These are phyloP conservation scores for Luffia ferchaultella DNA, from an alignment of 2,888 invertebrate genomes.

Conservation along the genomic window DNA sequence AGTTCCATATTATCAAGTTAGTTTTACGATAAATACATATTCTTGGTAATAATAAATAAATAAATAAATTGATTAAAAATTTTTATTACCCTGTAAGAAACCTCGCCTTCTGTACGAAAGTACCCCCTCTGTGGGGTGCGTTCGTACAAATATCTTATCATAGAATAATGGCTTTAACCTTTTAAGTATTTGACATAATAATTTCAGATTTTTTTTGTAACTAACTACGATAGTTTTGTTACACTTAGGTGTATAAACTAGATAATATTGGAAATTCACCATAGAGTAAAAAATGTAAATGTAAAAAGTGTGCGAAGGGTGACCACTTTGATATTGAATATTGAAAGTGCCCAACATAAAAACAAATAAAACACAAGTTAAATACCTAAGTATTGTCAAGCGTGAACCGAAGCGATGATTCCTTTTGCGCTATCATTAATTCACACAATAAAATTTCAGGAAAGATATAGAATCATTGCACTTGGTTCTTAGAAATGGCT, in stretches of 20 bases:
- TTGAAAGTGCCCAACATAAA: too few relatives aligned
- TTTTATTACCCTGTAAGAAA: slow-evolving; percentile 4
- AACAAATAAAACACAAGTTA: too few relatives aligned
- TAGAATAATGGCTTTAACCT: slow-evolving; percentile 1
- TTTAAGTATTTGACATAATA: slow-evolving; percentile 8
- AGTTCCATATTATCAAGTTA: slow-evolving; percentile 9
- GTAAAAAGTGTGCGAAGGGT: slow-evolving; percentile 2
- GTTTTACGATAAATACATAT: slow-evolving; percentile 10
- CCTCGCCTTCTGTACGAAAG: too few relatives aligned
- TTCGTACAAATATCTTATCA: slow-evolving; percentile 1
- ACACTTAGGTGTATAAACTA: background rate
- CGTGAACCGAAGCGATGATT: too few relatives aligned
- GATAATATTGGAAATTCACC: background rate
- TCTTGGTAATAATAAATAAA: background rate
- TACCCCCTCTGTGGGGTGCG: background rate
- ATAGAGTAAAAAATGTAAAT: slow-evolving; percentile 1
- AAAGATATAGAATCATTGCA: too few relatives aligned
- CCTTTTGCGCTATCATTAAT: too few relatives aligned
- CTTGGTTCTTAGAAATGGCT: too few relatives aligned
- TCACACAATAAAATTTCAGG: too few relatives aligned
- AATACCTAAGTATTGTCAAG: too few relatives aligned
- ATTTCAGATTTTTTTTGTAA: slow-evolving; percentile 10
- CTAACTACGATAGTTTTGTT: background rate
- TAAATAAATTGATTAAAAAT: background rate
- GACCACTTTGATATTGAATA: too few relatives aligned